Evolutionary conservation across 2,113 vertebrate genomes (phyloP).

Genomic region (Fregata magnificens): DNA sequence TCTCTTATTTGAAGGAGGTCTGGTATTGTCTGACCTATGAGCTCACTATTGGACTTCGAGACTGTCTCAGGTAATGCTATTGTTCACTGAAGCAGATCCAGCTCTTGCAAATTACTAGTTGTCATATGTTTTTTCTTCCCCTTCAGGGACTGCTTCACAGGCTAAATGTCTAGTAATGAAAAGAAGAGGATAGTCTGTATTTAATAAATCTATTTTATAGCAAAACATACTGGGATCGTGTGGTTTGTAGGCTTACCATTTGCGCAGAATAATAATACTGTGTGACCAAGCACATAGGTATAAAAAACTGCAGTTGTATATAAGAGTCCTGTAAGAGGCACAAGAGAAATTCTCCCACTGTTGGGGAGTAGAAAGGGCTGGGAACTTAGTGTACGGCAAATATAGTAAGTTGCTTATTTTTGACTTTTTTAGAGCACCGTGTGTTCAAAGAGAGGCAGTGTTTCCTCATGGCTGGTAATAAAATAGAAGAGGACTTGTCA

Average conservation of each 20-base stretch:
- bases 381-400: neutral
- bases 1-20: conserved; percentile 6
- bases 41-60: conserved; percentile 26
- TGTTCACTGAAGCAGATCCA: conserved; percentile 60
- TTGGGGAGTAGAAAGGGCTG: neutral
- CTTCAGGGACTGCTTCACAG: conserved; percentile 58
- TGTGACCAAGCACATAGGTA: neutral
- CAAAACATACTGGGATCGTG: conserved; percentile 25
- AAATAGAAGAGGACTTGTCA: neutral
- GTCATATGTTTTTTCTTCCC: conserved; percentile 52
- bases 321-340: neutral
- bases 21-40: conserved; percentile 38
- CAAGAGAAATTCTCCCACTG: neutral
- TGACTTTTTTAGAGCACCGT: neutral
- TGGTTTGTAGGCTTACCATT: conserved; percentile 14
- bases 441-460: neutral
- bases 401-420: neutral
- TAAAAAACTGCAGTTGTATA: neutral
- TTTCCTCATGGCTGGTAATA: neutral
- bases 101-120: conserved; percentile 63
- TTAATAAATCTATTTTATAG: conserved; percentile 68
- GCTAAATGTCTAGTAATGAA: conserved; percentile 63
- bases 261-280: conserved; percentile 1
- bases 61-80: conserved; percentile 53
- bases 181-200: conserved; percentile 51